A percentile compares a stretch with the other conserved stretches of the same genome.
phyloP scores from a whole-genome alignment of 1,140 invertebrate species.

The Drosophila lacteicornis region DNA sequence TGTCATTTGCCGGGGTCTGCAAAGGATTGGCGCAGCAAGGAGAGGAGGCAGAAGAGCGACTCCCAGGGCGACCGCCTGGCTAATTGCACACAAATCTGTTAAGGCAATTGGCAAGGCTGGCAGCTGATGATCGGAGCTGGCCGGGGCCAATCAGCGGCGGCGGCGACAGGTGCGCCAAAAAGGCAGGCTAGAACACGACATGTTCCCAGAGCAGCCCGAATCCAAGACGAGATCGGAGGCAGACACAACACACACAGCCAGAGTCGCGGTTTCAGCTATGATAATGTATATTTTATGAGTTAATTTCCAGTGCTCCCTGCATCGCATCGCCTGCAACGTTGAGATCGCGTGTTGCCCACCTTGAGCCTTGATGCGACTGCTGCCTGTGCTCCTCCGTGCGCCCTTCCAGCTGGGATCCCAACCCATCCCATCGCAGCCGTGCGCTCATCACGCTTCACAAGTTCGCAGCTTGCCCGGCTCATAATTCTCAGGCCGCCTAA shows the following conservation, averaged over 20 bases:
- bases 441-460: slow-evolving; percentile 82
- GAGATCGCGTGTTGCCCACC: slow-evolving; percentile 71
- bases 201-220: slow-evolving; percentile 1
- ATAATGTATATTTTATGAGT: slow-evolving; percentile 84
- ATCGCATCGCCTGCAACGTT: slow-evolving; percentile 11
- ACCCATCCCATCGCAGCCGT: slow-evolving; percentile 30
- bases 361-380: slow-evolving; percentile 31
- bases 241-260: slow-evolving; percentile 32
- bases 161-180: slow-evolving; percentile 78
- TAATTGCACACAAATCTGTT: slow-evolving; percentile 83
- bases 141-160: slow-evolving; percentile 63
- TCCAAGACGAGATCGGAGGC: slow-evolving; percentile 18
- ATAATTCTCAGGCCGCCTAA: slow-evolving; percentile 73
- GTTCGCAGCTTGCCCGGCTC: slow-evolving; percentile 75
- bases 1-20: slow-evolving; percentile 32
- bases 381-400: slow-evolving; percentile 1
- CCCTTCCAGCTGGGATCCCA: slow-evolving; percentile 16
- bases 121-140: slow-evolving; percentile 62
- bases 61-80: slow-evolving; percentile 61
- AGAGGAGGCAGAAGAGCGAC: slow-evolving; percentile 21
- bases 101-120: slow-evolving; percentile 63
- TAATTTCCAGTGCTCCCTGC: slow-evolving; percentile 63
- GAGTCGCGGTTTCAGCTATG: slow-evolving; percentile 64
- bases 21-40: not conserved
- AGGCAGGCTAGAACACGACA: slow-evolving; percentile 69